phyloP scores from a whole-genome alignment of 1,140 invertebrate genomes.

The Eciton burchellii region DNA sequence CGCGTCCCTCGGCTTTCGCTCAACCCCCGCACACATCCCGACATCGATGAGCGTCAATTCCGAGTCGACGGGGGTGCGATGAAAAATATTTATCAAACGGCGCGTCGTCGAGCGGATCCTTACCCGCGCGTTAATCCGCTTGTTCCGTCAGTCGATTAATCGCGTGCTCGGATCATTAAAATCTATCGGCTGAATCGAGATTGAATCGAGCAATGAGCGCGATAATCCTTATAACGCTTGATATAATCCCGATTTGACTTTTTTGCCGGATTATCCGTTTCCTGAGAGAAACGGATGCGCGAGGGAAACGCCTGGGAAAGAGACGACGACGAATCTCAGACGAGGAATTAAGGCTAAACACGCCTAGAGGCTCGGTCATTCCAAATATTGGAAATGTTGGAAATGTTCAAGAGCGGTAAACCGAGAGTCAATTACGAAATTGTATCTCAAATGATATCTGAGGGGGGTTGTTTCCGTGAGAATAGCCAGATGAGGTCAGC shows the following conservation, averaged over 20 bases:
- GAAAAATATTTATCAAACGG: conserved; percentile 62
- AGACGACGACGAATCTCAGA: background rate
- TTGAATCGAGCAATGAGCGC: conserved; percentile 1
- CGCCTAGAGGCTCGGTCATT: background rate
- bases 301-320: background rate
- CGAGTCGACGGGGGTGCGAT: conserved; percentile 53
- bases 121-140: conserved; percentile 27
- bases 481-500: conserved; percentile 11
- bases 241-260: conserved; percentile 10
- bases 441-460: background rate
- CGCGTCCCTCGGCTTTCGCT: conserved; percentile 53
- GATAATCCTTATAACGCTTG: background rate
- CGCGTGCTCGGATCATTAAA: conserved; percentile 35
- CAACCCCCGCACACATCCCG: conserved; percentile 25
- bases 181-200: conserved; percentile 20
- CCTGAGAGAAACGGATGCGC: too few species aligned
- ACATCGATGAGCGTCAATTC: conserved; percentile 60
- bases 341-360: background rate
- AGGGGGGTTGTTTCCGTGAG: background rate
- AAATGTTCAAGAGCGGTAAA: background rate
- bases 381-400: background rate
- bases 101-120: conserved; percentile 49
- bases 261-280: background rate
- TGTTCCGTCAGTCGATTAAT: conserved; percentile 28
- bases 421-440: background rate